Evolutionary conservation across 30 jellyfish, hydroid and myxozoan species (phyloP).

Genomic region (Aurelia coerulea): DNA sequence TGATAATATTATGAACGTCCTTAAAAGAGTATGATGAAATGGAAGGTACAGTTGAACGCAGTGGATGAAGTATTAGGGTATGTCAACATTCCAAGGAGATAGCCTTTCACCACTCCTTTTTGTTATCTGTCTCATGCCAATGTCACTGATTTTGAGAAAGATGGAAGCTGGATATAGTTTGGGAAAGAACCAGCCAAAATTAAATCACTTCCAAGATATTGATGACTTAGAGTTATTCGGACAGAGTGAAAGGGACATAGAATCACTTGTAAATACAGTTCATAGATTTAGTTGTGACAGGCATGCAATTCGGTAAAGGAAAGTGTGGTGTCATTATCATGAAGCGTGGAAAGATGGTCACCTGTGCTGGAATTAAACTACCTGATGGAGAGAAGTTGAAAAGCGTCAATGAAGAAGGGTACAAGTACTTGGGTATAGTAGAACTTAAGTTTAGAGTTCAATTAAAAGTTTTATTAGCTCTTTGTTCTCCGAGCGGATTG

Average conservation of each 20-base stretch:
- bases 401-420: conserved; percentile 18
- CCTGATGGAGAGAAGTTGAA: neutral
- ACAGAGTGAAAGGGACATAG: neutral
- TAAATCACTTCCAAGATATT: conserved; percentile 9
- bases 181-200: neutral
- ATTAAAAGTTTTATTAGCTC: too few relatives aligned
- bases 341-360: conserved; percentile 15
- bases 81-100: conserved; percentile 4
- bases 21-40: conserved; percentile 48
- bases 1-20: conserved; percentile 20
- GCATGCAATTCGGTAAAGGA: conserved; percentile 26
- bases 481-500: too few relatives aligned
- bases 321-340: conserved; percentile 4
- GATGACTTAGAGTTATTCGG: conserved; percentile 8
- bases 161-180: too few relatives aligned
- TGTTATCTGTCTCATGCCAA: too few relatives aligned
- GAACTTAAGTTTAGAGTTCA: conserved; percentile 1
- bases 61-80: conserved; percentile 41
- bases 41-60: conserved; percentile 45
- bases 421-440: conserved; percentile 21
- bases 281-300: too few relatives aligned
- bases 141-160: too few relatives aligned
- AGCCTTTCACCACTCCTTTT: neutral
- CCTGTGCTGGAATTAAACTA: neutral
- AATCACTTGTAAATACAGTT: too few relatives aligned